These are phyloP conservation scores for Sitobion miscanthi DNA, from an alignment of 1,140 invertebrate genomes.

Conservation along the genomic window DNA sequence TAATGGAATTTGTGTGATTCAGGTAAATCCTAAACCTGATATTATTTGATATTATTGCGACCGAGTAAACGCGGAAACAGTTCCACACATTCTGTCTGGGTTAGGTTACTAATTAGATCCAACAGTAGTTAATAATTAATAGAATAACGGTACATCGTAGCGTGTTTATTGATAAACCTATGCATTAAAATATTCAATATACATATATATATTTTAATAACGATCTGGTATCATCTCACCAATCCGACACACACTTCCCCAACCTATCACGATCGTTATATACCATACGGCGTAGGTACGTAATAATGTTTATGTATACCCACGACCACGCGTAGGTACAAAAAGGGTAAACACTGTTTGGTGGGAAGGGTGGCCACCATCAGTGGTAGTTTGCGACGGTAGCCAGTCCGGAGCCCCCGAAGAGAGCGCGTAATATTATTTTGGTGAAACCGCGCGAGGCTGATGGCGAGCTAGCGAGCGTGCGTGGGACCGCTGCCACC, in stretches of 20 bases:
- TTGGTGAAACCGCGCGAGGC: not conserved
- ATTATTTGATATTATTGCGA: not conserved
- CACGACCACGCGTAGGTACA: not conserved
- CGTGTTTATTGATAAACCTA: no score
- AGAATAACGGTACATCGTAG: not conserved
- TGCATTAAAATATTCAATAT: no score
- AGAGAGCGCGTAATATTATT: not conserved
- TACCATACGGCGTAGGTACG: not conserved
- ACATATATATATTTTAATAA: not conserved
- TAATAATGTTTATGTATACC: not conserved
- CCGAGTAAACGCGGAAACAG: not conserved
- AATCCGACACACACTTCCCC: not conserved
- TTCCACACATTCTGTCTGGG: no score
- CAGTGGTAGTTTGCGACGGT: not conserved
- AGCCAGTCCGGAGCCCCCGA: slow-evolving; percentile 5
- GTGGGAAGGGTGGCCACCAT: not conserved
- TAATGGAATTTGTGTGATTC: not conserved
- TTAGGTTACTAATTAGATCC: not conserved
- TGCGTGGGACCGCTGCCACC: not conserved
- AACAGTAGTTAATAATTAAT: not conserved
- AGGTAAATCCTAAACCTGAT: not conserved
- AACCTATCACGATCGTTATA: not conserved
- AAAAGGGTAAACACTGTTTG: not conserved
- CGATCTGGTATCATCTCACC: not conserved
- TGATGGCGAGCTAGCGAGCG: not conserved